Evolutionary conservation across 2,113 vertebrate species (phyloP), one percentile per base, ranked within the genome.

Genomic region (Zosterops pallidus): DNA sequence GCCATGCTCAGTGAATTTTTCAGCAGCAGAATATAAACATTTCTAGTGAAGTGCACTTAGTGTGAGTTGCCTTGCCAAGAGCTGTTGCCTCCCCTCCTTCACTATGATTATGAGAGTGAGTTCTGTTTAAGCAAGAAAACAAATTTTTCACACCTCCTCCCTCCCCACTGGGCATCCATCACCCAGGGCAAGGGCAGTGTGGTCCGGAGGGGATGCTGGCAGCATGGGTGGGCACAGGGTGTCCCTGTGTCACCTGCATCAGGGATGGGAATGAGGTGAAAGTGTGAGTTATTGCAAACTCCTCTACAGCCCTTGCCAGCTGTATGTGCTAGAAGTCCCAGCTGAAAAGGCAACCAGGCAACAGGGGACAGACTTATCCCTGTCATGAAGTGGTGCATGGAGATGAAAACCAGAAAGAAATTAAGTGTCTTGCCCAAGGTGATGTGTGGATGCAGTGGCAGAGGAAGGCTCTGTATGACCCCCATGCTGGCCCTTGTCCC

Each of bases 21-120:
- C 86, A 89, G 83, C 14, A 4, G 50, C 16, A 4, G 65, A 94
- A 60, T 84, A 90, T 96, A 96, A 96, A 97, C 92, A 96, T 92
- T 94, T 94, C 85, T 70, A 56, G 57, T 17, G 70, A 88, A 92
- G 77, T 77, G 90, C 82, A 84, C 92, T 96, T 92, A 92, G 78
- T 14, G 59, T 53, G 42, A 80, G 76, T 33, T 69, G 60, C 75
- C 90, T 83, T 95, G 94, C 88, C 95, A 97, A 92, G 78, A 53
- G 39, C 62, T 82, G 42, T 37, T 94, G 88, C 75, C 90, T 96
- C 88, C 81, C 70, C 63, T 86, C 44, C 60, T 96, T 83, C 31
- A 1, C 76, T 93, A 71, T 44, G 88, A 69, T 83, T 83, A 69
- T 49, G 69, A 89, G 78, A 85, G 12, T 82, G 33, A 50, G 55